Evolutionary conservation across 2,797 vertebrate species (phyloP).

Genomic region (Rhinella marina): DNA sequence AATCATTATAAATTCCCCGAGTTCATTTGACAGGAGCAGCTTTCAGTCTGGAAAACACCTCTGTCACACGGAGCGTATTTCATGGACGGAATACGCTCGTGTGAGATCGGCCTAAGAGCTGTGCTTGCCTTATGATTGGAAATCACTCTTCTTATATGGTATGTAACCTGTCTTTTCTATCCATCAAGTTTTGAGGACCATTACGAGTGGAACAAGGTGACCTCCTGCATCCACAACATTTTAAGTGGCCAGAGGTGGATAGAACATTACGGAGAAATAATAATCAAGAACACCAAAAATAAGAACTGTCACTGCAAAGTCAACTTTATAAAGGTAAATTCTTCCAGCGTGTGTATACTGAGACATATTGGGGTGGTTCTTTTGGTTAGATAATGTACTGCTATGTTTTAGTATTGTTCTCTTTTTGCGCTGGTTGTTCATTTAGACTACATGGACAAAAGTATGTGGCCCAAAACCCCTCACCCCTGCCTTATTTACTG

Average conservation of each 20-base stretch:
- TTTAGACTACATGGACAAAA: neutral
- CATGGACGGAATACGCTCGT: too few relatives aligned
- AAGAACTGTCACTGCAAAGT: slow-evolving; percentile 92
- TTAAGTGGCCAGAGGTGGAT: slow-evolving; percentile 97
- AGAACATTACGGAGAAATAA: slow-evolving; percentile 97
- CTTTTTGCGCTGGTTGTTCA: neutral
- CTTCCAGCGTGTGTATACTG: neutral
- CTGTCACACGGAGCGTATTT: too few relatives aligned
- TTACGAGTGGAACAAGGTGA: slow-evolving; percentile 98
- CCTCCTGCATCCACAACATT: slow-evolving; percentile 98
- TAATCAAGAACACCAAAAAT: slow-evolving; percentile 87
- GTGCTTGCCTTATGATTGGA: neutral
- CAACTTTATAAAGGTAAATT: slow-evolving; percentile 92
- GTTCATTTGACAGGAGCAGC: too few relatives aligned
- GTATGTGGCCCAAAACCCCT: neutral
- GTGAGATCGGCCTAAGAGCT: too few relatives aligned
- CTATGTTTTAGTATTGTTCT: neutral
- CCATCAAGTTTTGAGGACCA: slow-evolving; percentile 86
- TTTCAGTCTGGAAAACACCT: too few relatives aligned
- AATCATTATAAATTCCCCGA: too few relatives aligned
- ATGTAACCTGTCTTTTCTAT: neutral
- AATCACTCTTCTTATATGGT: neutral
- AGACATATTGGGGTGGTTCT: neutral
- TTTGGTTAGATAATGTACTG: neutral
- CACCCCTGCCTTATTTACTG: neutral